Base-by-base conservation (phyloP, 2,888 invertebrate genomes). In the Suillia variegata region DNA sequence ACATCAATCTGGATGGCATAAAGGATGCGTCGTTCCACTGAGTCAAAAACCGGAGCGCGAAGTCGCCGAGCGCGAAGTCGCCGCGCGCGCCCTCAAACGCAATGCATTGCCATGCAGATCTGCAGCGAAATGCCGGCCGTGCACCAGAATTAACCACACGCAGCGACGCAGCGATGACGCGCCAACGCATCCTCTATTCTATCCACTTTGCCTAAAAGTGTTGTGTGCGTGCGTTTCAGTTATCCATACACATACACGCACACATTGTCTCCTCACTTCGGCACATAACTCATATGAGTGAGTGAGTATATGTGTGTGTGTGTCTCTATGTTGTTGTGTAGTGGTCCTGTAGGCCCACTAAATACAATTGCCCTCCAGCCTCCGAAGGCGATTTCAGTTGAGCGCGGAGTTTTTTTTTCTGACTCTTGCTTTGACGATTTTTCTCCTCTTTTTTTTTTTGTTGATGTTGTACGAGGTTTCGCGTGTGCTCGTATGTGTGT, bases 291-390 rank as follows among this genome's bases (percentile, higher is more conserved):
- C 38, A 38, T 24, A 26, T 24, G 50, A 20, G n/a, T 48, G 15
- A 10, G 4, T 20, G 15, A 20, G 22, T 26, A 12, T 22, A n/a
- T 13, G 50, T 24, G 15, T 48, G 21, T 15, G 12, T 1, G 21
- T 26, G 50, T 31, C n/a, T n/a, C 18, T n/a, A 2, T 51, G 26
- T 24, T 51, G n/a, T 51, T 31, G 15, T 49, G 26, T 51, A 26
- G n/a, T 12, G 21, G 2, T 22, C 6, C 20, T 21, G 22, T 49
- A 49, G 26, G 50, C 31, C 26, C 50, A 51, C 50, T 51, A 10
- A 3, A 51, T 31, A 15, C 50, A 51, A 31, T 31, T 51, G 24
- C 50, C 50, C 31, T 15, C 31, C 31, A 12, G 49, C 15, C 50
- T 51, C 26, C 13, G 2, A 51, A n/a, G n/a, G n/a, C n/a, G n/a